Conservation (phyloP, 2,113 vertebrate genomes). For the Siniperca chuatsi region DNA sequence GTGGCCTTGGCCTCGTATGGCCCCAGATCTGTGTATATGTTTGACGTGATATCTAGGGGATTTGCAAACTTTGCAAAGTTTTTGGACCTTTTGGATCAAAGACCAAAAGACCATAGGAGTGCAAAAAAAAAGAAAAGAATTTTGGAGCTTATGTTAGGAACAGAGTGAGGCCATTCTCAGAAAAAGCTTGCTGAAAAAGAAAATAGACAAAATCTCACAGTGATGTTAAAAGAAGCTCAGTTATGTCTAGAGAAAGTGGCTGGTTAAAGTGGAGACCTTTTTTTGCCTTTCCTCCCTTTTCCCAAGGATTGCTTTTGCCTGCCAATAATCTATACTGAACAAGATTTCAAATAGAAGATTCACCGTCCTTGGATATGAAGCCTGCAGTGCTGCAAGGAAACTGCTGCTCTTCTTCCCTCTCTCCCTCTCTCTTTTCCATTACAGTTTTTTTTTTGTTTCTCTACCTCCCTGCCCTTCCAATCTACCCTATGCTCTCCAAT, state of each 20-base stretch:
- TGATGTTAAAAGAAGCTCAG: conserved; percentile 1
- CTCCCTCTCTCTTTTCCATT: conserved; percentile 30
- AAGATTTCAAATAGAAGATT: conserved; percentile 52
- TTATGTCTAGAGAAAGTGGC: conserved; percentile 1
- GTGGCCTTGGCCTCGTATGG: background rate
- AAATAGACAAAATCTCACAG: conserved; percentile 12
- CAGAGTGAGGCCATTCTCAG: conserved; percentile 1
- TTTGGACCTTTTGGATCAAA: background rate
- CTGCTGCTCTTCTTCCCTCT: background rate
- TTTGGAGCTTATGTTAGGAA: background rate
- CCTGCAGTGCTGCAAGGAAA: conserved; percentile 28
- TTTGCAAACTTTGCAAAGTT: background rate
- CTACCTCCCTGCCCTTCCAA: conserved; percentile 28
- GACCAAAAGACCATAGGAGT: background rate
- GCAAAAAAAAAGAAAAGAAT: background rate
- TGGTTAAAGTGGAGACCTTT: conserved; percentile 18
- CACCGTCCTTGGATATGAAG: conserved; percentile 35
- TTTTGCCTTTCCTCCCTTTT: conserved; percentile 4
- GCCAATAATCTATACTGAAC: conserved; percentile 51
- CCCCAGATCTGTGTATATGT: background rate
- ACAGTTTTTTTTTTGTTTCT: conserved; percentile 34
- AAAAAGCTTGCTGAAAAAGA: background rate
- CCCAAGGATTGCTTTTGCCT: conserved; percentile 29
- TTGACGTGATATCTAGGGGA: background rate
- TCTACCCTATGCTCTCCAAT: conserved; percentile 49